These are phyloP conservation scores for Hycleus cichorii DNA, from an alignment of 1,140 invertebrate genomes.

Conservation along the genomic window DNA sequence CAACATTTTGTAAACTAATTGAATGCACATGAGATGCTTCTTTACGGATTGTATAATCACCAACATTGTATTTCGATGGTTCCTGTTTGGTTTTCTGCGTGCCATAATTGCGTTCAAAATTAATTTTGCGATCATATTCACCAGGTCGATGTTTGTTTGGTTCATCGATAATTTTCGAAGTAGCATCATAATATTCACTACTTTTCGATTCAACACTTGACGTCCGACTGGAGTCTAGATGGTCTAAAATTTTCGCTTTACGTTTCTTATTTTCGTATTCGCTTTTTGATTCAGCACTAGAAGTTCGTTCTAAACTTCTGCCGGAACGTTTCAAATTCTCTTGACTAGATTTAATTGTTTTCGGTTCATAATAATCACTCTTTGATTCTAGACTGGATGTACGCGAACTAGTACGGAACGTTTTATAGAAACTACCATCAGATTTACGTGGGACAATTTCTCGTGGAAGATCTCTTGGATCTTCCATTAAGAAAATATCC, in stretches of 20 bases:
- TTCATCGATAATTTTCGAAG: constrained; percentile 26
- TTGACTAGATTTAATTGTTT: constrained; percentile 50
- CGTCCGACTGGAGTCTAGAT: constrained; percentile 45
- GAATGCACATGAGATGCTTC: constrained; percentile 55
- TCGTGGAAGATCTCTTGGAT: constrained; percentile 56
- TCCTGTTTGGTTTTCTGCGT: constrained; percentile 47
- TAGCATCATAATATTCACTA: constrained; percentile 44
- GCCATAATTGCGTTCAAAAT: constrained; percentile 47
- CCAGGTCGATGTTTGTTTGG: constrained; percentile 20
- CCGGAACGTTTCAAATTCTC: constrained; percentile 53
- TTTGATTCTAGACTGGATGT: constrained; percentile 60
- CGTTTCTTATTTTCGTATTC: constrained; percentile 47
- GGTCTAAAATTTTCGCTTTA: constrained; percentile 26
- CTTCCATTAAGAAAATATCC: constrained; percentile 59
- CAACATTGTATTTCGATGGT: constrained; percentile 8
- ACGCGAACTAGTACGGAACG: constrained; percentile 54
- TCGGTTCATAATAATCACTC: constrained; percentile 58
- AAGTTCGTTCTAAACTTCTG: constrained; percentile 49
- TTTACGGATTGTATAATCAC: constrained; percentile 31
- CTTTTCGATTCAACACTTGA: constrained; percentile 45
- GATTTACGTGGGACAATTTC: constrained; percentile 60
- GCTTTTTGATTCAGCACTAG: constrained; percentile 58
- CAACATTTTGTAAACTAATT: constrained; percentile 58
- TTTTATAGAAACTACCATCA: constrained; percentile 59
- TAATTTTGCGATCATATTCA: constrained; percentile 39